Base-by-base conservation (phyloP, 2,888 invertebrate genomes). In the Xestia c-nigrum region DNA sequence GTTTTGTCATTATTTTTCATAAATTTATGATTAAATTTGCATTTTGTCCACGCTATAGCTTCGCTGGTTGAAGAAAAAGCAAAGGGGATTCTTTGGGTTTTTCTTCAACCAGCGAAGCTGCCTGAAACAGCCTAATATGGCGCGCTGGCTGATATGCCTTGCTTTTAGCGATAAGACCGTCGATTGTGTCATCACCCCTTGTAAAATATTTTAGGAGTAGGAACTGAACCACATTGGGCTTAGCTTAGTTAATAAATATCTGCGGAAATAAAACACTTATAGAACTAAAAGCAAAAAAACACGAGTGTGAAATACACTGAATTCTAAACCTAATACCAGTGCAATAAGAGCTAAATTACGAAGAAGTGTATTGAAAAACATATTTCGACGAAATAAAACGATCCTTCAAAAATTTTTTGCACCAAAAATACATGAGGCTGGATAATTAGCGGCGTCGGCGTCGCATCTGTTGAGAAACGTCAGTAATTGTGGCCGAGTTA, bases 401-500 rank as follows among this genome's bases (percentile, higher is more conserved):
- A 65, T 81, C 74, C 61, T 74, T 64, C 21, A 75, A 82, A 78
- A 72, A 74, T 87, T 89, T 90, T 90, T 82, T 91, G 87, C 83
- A 78, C 84, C 86, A 84, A 91, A 92, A 92, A 92, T 89, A 90
- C 89, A 87, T 87, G 85, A 86, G 87, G 87, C 89, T 85, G 91
- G 94, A 93, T 94, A 94, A 94, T 94, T 94, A 94, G 92, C 85
- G 89, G 92, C 87, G 89, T 65, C 19, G 87, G 86, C 90, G 92
- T 91, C 93, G 91, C 91, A 91, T 90, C 93, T 94, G 94, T 90
- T 93, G 92, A 94, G 93, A 92, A 94, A 94, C 93, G 91, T 90
- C 89, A 87, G 93, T 93, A 92, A 94, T 94, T 94, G 93, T 92
- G 93, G 90, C 90, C 91, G 91, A 95, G 94, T 95, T 94, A 94